A percentile compares a stretch with the other conserved stretches of the same genome.
Conservation (phyloP, 2,888 invertebrate genomes). For the Chesias legatella region DNA sequence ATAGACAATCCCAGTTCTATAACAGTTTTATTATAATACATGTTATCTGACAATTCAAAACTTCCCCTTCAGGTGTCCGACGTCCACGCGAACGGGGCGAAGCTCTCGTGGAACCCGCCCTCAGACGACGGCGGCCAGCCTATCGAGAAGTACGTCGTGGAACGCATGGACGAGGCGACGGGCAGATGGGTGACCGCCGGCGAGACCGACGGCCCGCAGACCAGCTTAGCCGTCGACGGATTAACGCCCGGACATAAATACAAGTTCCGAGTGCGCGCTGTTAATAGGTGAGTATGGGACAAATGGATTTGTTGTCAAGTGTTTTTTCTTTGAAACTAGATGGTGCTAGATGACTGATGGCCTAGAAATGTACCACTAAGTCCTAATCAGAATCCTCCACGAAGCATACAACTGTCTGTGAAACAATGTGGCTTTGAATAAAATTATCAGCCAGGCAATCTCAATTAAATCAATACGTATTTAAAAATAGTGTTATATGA, state of each 20-base stretch:
- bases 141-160: slow-evolving; percentile 95
- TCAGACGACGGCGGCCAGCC: slow-evolving; percentile 97
- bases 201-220: slow-evolving; percentile 92
- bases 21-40: background rate
- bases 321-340: too few relatives aligned
- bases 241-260: slow-evolving; percentile 96
- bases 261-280: slow-evolving; percentile 97
- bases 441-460: too few relatives aligned
- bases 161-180: slow-evolving; percentile 95
- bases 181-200: slow-evolving; percentile 97
- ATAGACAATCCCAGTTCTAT: too few relatives aligned
- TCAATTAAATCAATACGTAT: too few relatives aligned
- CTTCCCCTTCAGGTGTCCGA: slow-evolving; percentile 80
- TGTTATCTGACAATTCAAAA: background rate
- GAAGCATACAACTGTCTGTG: too few relatives aligned
- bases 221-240: slow-evolving; percentile 89
- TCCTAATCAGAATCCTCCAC: too few relatives aligned
- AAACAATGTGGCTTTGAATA: too few relatives aligned
- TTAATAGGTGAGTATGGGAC: slow-evolving; percentile 87
- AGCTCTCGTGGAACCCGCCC: slow-evolving; percentile 94
- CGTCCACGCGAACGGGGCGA: slow-evolving; percentile 94
- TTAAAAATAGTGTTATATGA: too few relatives aligned
- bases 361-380: too few relatives aligned
- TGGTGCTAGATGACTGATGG: too few relatives aligned
- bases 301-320: too few relatives aligned